These are phyloP conservation scores for Semaprochilodus insignis DNA, from an alignment of 2,797 vertebrate species.

Conservation along the genomic window DNA sequence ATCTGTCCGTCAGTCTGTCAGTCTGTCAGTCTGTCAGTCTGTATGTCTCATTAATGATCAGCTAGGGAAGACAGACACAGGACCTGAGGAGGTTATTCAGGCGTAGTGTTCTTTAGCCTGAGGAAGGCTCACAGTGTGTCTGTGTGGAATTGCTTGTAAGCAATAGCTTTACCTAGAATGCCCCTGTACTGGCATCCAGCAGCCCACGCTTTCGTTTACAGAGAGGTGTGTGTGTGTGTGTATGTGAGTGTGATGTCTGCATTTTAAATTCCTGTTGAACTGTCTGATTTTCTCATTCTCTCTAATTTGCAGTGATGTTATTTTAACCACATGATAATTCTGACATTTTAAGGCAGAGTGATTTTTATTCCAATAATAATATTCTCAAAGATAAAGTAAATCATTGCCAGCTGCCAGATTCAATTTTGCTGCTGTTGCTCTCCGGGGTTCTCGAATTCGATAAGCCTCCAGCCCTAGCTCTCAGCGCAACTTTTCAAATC, in stretches of 20 bases:
- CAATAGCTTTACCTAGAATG: slow-evolving; percentile 9
- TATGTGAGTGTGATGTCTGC: neutral
- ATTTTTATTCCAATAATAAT: slow-evolving; percentile 21
- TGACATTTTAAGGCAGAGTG: slow-evolving; percentile 10
- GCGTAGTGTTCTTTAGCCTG: slow-evolving; percentile 19
- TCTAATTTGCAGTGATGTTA: slow-evolving; percentile 2
- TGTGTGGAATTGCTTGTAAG: slow-evolving; percentile 18
- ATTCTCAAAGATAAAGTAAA: slow-evolving; percentile 22
- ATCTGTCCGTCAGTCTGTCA: neutral
- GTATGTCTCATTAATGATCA: slow-evolving; percentile 11
- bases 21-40: neutral
- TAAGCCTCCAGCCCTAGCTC: slow-evolving; percentile 23
- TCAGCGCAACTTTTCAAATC: slow-evolving; percentile 24
- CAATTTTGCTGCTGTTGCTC: slow-evolving; percentile 5
- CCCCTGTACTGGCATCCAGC: neutral
- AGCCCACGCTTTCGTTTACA: neutral
- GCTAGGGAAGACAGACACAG: neutral
- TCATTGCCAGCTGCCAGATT: neutral
- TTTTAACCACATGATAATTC: neutral
- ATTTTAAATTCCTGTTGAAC: slow-evolving; percentile 5
- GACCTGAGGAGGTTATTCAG: slow-evolving; percentile 1
- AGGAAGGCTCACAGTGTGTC: slow-evolving; percentile 1
- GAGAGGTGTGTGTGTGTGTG: neutral
- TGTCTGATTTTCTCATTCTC: neutral
- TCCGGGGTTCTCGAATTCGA: neutral